These are phyloP conservation scores for Embidobia sp. DNA, from an alignment of 2,888 invertebrate genomes.

Conservation along the genomic window DNA sequence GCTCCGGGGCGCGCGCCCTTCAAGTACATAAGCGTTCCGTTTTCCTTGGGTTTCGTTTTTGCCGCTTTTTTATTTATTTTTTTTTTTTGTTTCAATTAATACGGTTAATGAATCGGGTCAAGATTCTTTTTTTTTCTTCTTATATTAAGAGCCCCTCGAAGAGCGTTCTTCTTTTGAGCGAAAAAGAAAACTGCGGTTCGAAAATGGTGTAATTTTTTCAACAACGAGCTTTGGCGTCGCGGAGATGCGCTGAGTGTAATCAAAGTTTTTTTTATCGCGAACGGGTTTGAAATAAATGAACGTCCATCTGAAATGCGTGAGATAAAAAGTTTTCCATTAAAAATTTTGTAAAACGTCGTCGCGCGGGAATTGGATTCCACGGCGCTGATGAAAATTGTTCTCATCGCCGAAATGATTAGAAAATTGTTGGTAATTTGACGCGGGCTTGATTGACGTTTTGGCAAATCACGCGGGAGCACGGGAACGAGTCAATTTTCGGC, in stretches of 20 bases:
- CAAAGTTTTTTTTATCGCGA: slow-evolving; percentile 39
- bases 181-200: slow-evolving; percentile 1
- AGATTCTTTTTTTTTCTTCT: no score
- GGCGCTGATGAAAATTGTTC: slow-evolving; percentile 9
- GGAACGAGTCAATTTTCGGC: no score
- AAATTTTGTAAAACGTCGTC: slow-evolving; percentile 28
- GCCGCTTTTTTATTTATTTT: no score
- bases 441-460: background rate
- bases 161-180: no score
- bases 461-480: background rate
- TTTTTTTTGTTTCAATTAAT: slow-evolving; percentile 1
- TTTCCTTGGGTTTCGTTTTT: background rate
- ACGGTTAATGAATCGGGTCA: no score
- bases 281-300: slow-evolving; percentile 40
- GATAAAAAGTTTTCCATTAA: slow-evolving; percentile 47
- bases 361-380: slow-evolving; percentile 31
- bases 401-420: slow-evolving; percentile 2
- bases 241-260: slow-evolving; percentile 14
- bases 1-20: background rate
- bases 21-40: slow-evolving; percentile 19
- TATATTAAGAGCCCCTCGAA: no score
- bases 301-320: slow-evolving; percentile 5
- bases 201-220: slow-evolving; percentile 17
- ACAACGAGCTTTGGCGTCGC: background rate
- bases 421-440: slow-evolving; percentile 1